Conservation (phyloP, 2,113 vertebrate genomes). For the Passer montanus region DNA sequence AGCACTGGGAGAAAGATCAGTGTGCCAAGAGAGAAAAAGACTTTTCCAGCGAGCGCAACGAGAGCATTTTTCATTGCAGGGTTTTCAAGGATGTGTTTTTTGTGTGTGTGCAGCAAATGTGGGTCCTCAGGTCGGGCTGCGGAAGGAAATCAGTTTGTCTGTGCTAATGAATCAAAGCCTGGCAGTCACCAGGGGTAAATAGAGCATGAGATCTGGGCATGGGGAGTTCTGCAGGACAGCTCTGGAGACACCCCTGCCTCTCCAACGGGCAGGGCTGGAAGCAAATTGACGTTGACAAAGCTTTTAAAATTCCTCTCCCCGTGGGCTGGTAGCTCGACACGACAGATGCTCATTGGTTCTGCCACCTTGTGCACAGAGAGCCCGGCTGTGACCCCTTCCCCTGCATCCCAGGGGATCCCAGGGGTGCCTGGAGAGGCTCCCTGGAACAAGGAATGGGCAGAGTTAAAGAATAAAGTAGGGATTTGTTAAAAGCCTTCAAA, state of each 20-base stretch:
- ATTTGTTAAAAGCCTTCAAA: not conserved
- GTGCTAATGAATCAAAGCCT: not conserved
- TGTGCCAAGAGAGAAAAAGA: not conserved
- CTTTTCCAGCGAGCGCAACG: not conserved
- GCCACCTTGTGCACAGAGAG: not conserved
- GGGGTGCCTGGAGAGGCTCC: not conserved
- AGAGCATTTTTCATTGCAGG: not conserved
- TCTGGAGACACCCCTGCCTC: not conserved
- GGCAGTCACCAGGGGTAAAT: conserved; percentile 11
- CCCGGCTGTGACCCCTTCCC: not conserved
- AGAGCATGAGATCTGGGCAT: conserved; percentile 44
- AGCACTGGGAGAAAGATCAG: not conserved
- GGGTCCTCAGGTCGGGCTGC: not conserved
- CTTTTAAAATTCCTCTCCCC: not conserved
- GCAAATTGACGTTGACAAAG: conserved; percentile 10
- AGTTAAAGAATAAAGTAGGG: not conserved
- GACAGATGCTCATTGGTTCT: not conserved
- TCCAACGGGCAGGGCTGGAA: not conserved
- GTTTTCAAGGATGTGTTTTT: not conserved
- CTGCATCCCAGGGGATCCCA: not conserved
- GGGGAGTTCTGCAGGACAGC: not conserved
- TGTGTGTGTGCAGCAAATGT: accelerated
- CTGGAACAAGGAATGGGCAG: not conserved
- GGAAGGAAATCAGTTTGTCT: not conserved
- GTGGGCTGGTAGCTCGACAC: accelerated